A percentile compares a stretch with the other conserved stretches of the same genome.
Evolutionary conservation across 64 coral and sea anemone genomes (phyloP).

Genomic region (Acropora yongei): DNA sequence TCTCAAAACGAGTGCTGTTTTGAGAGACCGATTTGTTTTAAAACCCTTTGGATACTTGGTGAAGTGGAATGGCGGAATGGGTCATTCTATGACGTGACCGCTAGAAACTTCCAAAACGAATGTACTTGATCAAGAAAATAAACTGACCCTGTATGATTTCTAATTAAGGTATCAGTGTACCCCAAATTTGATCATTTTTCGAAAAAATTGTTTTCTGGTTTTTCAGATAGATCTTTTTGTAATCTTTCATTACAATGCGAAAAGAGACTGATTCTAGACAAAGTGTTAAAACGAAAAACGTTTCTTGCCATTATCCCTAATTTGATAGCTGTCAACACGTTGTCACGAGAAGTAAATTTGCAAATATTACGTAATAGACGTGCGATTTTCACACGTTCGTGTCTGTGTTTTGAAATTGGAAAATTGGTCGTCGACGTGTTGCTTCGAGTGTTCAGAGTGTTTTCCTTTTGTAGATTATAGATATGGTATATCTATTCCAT

Average conservation of each 20-base stretch:
- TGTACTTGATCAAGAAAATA: no score
- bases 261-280: no score
- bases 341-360: not conserved
- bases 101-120: no score
- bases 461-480: not conserved
- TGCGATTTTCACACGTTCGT: not conserved
- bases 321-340: slow-evolving; percentile 4
- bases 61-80: no score
- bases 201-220: not conserved
- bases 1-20: no score
- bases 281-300: no score
- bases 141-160: no score
- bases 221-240: not conserved
- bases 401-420: not conserved
- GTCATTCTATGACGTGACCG: no score
- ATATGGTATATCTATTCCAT: not conserved
- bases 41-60: no score
- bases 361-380: not conserved
- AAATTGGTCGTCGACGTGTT: not conserved
- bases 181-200: slow-evolving; percentile 4
- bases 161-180: slow-evolving; percentile 2
- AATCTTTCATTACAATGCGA: no score
- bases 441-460: not conserved
- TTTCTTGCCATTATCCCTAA: not conserved
- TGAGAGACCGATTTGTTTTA: no score